Conservation (phyloP, 2,888 invertebrate genomes). For the Leptarthrus brevirostris region DNA sequence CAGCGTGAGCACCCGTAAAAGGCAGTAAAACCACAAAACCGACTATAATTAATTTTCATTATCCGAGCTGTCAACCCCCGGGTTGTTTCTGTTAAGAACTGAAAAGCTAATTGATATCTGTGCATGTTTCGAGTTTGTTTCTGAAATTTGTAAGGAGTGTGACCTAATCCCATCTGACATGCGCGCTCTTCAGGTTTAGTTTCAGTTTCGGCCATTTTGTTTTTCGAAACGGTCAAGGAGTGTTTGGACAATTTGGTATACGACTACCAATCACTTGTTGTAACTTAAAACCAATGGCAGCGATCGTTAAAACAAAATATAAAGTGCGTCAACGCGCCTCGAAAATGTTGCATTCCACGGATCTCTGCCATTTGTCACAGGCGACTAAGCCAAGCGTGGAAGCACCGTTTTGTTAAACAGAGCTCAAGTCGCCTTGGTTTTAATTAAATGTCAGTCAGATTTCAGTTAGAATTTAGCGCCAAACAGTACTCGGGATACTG, state of each 20-base stretch:
- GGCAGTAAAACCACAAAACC: not conserved
- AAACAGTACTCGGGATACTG: not conserved
- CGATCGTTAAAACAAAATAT: not conserved
- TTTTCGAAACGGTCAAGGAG: not conserved
- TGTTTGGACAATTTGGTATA: not conserved
- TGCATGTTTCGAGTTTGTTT: not conserved
- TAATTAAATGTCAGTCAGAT: constrained; percentile 40
- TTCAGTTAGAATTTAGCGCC: constrained; percentile 31
- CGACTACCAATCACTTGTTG: constrained; percentile 24
- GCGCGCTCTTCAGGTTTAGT: not conserved
- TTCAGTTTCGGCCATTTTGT: not conserved
- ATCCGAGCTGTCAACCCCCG: not conserved
- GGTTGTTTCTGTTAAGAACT: not conserved
- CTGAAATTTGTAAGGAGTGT: not conserved
- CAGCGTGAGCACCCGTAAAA: not conserved
- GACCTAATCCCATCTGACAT: constrained; percentile 37
- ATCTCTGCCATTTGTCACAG: constrained; percentile 7
- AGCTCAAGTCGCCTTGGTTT: constrained; percentile 33
- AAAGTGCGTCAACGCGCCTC: constrained; percentile 6
- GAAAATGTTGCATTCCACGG: constrained; percentile 30
- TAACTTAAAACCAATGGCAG: not conserved
- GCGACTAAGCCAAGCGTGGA: constrained; percentile 5
- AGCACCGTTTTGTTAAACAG: constrained; percentile 18
- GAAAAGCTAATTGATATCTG: constrained; percentile 35
- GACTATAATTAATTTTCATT: constrained; percentile 36